These are phyloP conservation scores for Paratilapia polleni DNA, from an alignment of 2,113 vertebrate genomes.

Conservation along the genomic window DNA sequence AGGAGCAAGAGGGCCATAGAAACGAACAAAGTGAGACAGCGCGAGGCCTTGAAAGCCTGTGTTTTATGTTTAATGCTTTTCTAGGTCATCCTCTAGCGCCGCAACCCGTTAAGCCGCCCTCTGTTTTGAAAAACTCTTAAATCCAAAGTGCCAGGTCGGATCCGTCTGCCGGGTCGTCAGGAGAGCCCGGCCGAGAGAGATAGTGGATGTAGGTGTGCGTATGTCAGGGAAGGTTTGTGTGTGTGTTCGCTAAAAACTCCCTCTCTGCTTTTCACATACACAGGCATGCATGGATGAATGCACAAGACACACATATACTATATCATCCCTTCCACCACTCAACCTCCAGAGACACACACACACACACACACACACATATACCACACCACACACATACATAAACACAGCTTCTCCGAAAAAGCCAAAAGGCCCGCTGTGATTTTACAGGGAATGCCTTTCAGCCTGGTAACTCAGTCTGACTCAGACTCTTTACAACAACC, in stretches of 20 bases:
- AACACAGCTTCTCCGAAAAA: neutral
- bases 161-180: constrained; percentile 28
- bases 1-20: neutral
- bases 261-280: constrained; percentile 38
- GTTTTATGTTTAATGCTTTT: constrained; percentile 34
- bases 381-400: constrained; percentile 1
- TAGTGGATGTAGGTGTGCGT: neutral
- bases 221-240: constrained; percentile 2
- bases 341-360: neutral
- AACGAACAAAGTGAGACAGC: constrained; percentile 21
- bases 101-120: constrained; percentile 36
- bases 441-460: constrained; percentile 38
- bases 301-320: constrained; percentile 24
- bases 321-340: constrained; percentile 9
- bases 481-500: constrained; percentile 17
- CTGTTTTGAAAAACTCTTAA: constrained; percentile 39
- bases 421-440: constrained; percentile 37
- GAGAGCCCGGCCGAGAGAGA: neutral
- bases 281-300: constrained; percentile 35
- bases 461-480: constrained; percentile 36
- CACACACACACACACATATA: neutral
- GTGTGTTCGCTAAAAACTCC: constrained; percentile 20
- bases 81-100: constrained; percentile 33
- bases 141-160: constrained; percentile 41
- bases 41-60: constrained; percentile 5